Percentiles rank a stretch among this genome's conserved stretches.
phyloP scores from a whole-genome alignment of 2,888 invertebrate species.

The Apantesis nais region DNA sequence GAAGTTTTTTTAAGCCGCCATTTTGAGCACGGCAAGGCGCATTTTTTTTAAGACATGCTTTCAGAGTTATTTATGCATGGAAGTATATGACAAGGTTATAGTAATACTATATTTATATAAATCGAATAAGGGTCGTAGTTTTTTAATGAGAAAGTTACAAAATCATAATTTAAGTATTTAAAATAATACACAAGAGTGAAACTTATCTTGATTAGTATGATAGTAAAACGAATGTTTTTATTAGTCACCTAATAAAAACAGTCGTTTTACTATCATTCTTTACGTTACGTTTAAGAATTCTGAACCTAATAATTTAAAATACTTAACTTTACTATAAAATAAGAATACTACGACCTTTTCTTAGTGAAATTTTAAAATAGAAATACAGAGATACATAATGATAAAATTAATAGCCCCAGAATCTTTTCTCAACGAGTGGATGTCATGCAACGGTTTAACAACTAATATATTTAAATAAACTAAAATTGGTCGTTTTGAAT shows the following conservation, averaged over 20 bases:
- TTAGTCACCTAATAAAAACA: too few relatives aligned
- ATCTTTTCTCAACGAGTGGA: neutral
- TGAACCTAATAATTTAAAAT: too few relatives aligned
- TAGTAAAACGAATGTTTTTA: too few relatives aligned
- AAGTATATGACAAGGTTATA: neutral
- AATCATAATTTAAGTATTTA: neutral
- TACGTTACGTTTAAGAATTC: neutral
- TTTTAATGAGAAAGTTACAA: neutral
- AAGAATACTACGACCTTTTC: constrained; percentile 33
- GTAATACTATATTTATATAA: neutral
- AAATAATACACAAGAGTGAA: neutral
- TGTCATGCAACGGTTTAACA: neutral
- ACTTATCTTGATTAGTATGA: neutral
- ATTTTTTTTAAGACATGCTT: neutral
- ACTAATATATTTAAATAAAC: neutral
- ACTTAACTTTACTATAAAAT: too few relatives aligned
- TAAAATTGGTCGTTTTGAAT: too few relatives aligned
- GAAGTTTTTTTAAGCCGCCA: neutral
- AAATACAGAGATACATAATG: constrained; percentile 24
- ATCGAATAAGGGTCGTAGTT: constrained; percentile 3
- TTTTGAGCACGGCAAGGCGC: neutral
- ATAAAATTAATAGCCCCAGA: neutral
- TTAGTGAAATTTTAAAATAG: constrained; percentile 10
- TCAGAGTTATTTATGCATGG: neutral
- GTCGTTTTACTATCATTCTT: too few relatives aligned